These are phyloP conservation scores for Neodiprion lecontei DNA, from an alignment of 1,140 invertebrate genomes.

Conservation along the genomic window DNA sequence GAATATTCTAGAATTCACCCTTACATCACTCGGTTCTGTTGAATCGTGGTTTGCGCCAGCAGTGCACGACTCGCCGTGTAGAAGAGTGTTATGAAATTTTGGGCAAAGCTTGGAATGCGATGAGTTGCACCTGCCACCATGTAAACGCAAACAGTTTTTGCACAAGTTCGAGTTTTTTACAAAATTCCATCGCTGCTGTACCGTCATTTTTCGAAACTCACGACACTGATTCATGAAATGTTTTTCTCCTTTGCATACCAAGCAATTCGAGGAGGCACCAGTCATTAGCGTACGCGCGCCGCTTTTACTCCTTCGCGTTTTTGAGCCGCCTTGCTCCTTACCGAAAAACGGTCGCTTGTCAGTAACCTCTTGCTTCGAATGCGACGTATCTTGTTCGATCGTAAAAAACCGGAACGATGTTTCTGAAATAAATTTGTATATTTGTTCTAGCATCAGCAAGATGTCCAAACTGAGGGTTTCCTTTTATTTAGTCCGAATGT, in stretches of 20 bases:
- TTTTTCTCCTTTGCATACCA: constrained; percentile 19
- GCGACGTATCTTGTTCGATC: constrained; percentile 18
- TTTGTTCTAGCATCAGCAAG: constrained; percentile 1
- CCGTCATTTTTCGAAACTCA: constrained; percentile 14
- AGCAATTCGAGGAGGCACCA: constrained; percentile 6
- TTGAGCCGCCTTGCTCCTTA: not conserved
- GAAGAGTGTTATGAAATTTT: constrained; percentile 26
- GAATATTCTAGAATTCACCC: too few species aligned
- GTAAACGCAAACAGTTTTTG: constrained; percentile 19
- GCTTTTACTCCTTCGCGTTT: constrained; percentile 1
- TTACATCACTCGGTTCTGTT: constrained; percentile 11
- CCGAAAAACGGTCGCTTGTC: constrained; percentile 11
- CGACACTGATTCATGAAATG: constrained; percentile 20
- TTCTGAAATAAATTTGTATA: constrained; percentile 25
- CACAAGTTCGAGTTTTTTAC: constrained; percentile 14
- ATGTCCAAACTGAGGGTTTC: constrained; percentile 24
- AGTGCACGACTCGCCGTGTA: constrained; percentile 10
- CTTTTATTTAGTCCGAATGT: constrained; percentile 25
- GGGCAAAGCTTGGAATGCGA: constrained; percentile 24
- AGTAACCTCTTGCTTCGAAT: constrained; percentile 9
- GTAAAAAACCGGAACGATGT: constrained; percentile 9
- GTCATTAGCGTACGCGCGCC: not conserved
- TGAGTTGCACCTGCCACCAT: constrained; percentile 18
- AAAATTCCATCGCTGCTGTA: constrained; percentile 20
- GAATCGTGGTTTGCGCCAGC: constrained; percentile 7